Evolutionary conservation across 1,140 invertebrate species (phyloP).

Genomic region (Trichomalopsis sarcophagae): DNA sequence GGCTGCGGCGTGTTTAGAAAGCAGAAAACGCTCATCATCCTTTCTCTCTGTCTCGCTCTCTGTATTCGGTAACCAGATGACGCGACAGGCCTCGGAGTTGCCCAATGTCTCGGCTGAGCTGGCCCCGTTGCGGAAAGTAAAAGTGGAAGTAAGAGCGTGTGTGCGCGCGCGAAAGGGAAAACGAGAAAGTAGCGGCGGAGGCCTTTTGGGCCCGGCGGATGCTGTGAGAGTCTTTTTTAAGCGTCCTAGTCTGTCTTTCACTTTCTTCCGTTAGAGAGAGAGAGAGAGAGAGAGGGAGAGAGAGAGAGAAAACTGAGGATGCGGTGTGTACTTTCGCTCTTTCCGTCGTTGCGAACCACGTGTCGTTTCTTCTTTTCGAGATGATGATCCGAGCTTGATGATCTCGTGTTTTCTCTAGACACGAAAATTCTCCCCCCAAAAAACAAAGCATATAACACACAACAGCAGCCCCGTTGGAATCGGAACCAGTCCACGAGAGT

Average conservation of each 20-base stretch:
- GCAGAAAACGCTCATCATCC: constrained; percentile 23
- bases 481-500: constrained; percentile 5
- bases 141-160: constrained; percentile 28
- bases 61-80: constrained; percentile 39
- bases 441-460: neutral
- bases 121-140: constrained; percentile 33
- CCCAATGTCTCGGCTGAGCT: neutral
- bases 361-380: neutral
- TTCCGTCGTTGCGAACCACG: neutral
- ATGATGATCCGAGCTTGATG: neutral
- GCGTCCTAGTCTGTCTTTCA: neutral
- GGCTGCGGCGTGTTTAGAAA: constrained; percentile 23
- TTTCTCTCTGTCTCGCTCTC: neutral
- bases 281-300: neutral
- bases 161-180: constrained; percentile 32
- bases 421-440: neutral
- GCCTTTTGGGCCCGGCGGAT: neutral
- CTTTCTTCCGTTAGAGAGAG: constrained; percentile 1
- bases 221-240: neutral
- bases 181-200: neutral
- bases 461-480: neutral
- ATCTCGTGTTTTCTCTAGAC: no score
- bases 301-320: neutral
- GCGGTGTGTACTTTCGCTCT: neutral
- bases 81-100: neutral